Base-by-base conservation (phyloP, 2,797 vertebrate genomes). In the Clarias platycephalus region DNA sequence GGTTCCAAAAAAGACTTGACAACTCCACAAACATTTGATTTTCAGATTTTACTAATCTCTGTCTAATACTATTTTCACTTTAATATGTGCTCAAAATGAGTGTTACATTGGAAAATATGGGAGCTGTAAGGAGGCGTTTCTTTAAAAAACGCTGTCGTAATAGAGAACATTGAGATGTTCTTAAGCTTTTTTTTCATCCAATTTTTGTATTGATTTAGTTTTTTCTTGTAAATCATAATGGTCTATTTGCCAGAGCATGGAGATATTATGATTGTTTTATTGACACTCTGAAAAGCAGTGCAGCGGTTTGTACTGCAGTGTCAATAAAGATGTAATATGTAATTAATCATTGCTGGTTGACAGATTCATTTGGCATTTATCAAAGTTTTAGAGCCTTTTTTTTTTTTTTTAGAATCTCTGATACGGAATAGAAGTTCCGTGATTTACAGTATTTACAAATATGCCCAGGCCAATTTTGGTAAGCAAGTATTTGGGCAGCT, bases 281-380 rank as follows among this genome's bases (percentile, higher is more conserved):
- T 91, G 88, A 90, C 92, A 91, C 92, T 89, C n/a, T 92, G 91
- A 91, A 87, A 91, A 88, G 91, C 92, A 92, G 90, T 92, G 91
- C 91, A 91, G 89, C 91, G 91, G 88, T 93, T 94, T 94, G 92
- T 93, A 91, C 89, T 91, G 93, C 92, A 92, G 92, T 93, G 90
- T 91, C 88, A 66, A 91, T 92, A 93, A 91, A 89, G 89, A 90
- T 93, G 90, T 87, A 92, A 90, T 91, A 92, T 93, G 55, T 89
- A 92, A 93, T 93, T 92, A 94, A 94, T 86, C 91, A 92, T 93
- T 89, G 91, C 49, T 31, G 28, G 44, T 1, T 63, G 31, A 81
- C 53, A 57, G 55, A 62, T 75, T 68, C 28, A 63, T 75, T 31
- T 63, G 49, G 63, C 26, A 83, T 9, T 49, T 34, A 77, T 26